phyloP scores from a whole-genome alignment of 2,888 invertebrate species.

The Lydus trimaculatus region DNA sequence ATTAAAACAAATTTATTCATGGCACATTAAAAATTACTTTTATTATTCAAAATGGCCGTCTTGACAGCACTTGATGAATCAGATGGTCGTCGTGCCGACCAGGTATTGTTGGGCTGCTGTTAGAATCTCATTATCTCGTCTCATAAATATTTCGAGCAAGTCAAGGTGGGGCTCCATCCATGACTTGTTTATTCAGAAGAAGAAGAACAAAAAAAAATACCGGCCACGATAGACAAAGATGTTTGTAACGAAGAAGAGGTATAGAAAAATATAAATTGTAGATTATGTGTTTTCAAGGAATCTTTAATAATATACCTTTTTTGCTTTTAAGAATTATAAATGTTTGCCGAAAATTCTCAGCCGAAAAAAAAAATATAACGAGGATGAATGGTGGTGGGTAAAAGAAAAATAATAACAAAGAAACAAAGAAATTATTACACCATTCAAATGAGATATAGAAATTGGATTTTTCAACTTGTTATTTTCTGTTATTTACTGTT shows the following conservation, averaged over 20 bases:
- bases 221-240: background rate
- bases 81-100: constrained; percentile 31
- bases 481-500: constrained; percentile 8
- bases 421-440: constrained; percentile 6
- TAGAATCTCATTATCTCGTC: constrained; percentile 51
- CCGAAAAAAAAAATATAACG: constrained; percentile 13
- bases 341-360: constrained; percentile 1
- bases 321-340: constrained; percentile 19
- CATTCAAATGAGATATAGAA: constrained; percentile 28
- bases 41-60: constrained; percentile 50
- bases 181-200: constrained; percentile 3
- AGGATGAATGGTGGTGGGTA: background rate
- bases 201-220: background rate
- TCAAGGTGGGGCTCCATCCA: constrained; percentile 45
- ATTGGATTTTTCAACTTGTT: constrained; percentile 16
- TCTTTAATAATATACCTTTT: constrained; percentile 48
- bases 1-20: constrained; percentile 30
- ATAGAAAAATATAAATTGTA: constrained; percentile 42
- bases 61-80: constrained; percentile 42
- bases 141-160: constrained; percentile 45
- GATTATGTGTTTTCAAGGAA: constrained; percentile 47
- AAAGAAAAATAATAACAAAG: background rate
- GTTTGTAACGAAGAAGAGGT: constrained; percentile 10
- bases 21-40: constrained; percentile 43
- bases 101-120: constrained; percentile 40